A percentile compares a stretch with the other conserved stretches of the same genome.
Evolutionary conservation across 2,797 vertebrate species (phyloP).

Genomic region (Xerus rutilus): DNA sequence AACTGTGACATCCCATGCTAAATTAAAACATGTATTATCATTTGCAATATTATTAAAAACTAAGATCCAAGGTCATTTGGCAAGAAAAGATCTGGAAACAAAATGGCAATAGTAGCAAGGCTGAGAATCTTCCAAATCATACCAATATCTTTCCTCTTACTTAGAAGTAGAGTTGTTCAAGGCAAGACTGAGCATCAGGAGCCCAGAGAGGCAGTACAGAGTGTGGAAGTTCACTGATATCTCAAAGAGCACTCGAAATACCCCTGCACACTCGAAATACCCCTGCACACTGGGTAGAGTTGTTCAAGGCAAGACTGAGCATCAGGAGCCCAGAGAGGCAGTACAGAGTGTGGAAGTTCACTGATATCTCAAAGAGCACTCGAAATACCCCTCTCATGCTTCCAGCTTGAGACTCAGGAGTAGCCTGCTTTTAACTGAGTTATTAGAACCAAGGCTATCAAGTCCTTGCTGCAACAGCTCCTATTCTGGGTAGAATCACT

Average conservation of each 20-base stretch:
- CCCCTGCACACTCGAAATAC: neutral
- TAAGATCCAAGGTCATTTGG: neutral
- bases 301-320: neutral
- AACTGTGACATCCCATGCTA: neutral
- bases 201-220: neutral
- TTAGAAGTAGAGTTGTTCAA: neutral
- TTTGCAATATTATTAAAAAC: neutral
- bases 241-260: neutral
- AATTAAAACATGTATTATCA: neutral
- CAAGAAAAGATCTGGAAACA: constrained; percentile 7
- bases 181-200: neutral
- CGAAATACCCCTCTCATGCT: neutral
- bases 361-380: neutral
- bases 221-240: neutral
- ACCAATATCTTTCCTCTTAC: neutral
- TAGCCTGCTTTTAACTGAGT: neutral
- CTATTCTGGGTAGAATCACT: neutral
- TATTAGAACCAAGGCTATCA: neutral
- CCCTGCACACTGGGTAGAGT: neutral
- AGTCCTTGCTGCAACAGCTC: neutral
- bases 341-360: neutral
- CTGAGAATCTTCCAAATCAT: neutral
- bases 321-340: neutral
- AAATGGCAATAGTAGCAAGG: neutral
- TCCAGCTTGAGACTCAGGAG: neutral